Evolutionary conservation across 2,113 vertebrate genomes (phyloP).

Genomic region (Eudyptes chrysolophus): DNA sequence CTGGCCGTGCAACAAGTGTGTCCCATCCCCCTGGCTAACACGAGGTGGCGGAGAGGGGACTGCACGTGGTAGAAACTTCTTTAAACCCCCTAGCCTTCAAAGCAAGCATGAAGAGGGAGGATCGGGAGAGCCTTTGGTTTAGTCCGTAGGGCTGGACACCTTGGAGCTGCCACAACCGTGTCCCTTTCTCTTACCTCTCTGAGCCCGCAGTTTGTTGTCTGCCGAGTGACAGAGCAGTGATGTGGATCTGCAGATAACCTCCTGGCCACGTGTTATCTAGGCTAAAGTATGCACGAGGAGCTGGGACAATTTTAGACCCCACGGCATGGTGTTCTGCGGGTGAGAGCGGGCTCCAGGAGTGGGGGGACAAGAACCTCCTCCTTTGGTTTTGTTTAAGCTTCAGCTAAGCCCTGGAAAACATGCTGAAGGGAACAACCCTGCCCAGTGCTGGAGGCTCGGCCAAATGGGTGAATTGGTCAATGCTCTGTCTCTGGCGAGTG

Average conservation of each 20-base stretch:
- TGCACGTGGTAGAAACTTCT: neutral
- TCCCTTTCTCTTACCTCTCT: neutral
- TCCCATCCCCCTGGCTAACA: neutral
- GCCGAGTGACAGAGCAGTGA: neutral
- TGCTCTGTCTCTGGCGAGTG: rapidly evolving
- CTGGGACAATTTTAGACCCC: neutral
- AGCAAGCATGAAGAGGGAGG: neutral
- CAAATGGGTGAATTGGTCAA: neutral
- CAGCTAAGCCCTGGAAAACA: neutral
- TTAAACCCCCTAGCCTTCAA: neutral
- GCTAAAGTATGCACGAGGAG: neutral
- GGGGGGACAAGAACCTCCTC: neutral
- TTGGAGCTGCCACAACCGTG: neutral
- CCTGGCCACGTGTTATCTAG: neutral
- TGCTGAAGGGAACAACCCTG: neutral
- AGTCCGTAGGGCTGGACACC: neutral
- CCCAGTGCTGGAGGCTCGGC: neutral
- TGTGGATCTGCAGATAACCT: neutral
- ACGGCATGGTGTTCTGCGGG: rapidly evolving
- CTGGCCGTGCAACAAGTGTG: rapidly evolving
- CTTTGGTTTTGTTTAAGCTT: neutral
- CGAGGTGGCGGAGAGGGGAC: neutral
- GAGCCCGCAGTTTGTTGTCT: neutral
- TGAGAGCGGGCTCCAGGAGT: rapidly evolving
- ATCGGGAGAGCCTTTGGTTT: neutral